Evolutionary conservation across 1,140 invertebrate species (phyloP).

Genomic region (Drosophila kurseongensis): DNA sequence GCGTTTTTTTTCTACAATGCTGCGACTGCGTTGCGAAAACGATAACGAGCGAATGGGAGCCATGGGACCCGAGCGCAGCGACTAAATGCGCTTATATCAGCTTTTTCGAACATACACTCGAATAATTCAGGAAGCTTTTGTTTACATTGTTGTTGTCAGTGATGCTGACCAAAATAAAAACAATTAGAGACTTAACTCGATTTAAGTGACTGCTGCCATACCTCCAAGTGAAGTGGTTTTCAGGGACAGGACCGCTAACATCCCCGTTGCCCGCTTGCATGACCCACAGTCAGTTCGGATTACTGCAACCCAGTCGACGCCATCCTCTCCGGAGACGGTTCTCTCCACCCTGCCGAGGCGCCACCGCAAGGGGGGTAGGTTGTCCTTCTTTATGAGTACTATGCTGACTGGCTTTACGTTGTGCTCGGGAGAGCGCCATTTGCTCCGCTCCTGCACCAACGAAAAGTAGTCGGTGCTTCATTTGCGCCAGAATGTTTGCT

Average conservation of each 20-base stretch:
- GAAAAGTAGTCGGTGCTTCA: slow-evolving; percentile 8
- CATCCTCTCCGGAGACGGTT: not conserved
- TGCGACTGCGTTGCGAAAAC: too few relatives aligned
- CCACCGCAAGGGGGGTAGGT: slow-evolving; percentile 7
- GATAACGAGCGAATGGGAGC: too few relatives aligned
- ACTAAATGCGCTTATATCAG: too few relatives aligned
- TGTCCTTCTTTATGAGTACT: slow-evolving; percentile 7
- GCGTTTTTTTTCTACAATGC: too few relatives aligned
- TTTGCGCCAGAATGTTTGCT: slow-evolving; percentile 4
- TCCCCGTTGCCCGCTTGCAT: slow-evolving; percentile 5
- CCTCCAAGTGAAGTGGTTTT: not conserved
- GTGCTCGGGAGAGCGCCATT: not conserved
- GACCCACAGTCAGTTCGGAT: not conserved
- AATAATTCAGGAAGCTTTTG: not conserved
- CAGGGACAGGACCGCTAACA: not conserved
- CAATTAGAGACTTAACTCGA: too few relatives aligned
- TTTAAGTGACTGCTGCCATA: not conserved
- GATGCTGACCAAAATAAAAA: too few relatives aligned
- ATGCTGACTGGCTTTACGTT: not conserved
- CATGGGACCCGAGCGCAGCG: too few relatives aligned
- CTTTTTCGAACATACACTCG: too few relatives aligned
- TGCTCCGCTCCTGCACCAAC: slow-evolving; percentile 6
- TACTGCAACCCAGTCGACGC: not conserved
- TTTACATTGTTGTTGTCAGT: not conserved
- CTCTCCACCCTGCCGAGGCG: slow-evolving; percentile 8